phyloP scores from a whole-genome alignment of 2,113 vertebrate genomes.

The Malurus melanocephalus region DNA sequence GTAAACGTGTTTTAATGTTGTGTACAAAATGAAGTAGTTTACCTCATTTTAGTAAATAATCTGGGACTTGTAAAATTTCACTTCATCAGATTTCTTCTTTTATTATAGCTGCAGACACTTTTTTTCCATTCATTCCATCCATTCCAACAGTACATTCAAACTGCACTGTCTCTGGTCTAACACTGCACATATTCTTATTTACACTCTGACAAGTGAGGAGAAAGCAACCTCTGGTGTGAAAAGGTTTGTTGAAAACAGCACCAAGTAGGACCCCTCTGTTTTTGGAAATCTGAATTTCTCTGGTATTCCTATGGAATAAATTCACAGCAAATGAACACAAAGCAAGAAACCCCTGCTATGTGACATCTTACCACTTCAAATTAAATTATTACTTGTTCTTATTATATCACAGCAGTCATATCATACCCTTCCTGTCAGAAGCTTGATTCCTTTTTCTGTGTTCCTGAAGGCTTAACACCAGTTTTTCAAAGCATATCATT shows the following conservation, averaged over 20 bases:
- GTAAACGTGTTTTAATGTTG: neutral
- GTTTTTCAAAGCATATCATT: neutral
- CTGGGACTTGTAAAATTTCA: neutral
- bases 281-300: neutral
- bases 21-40: neutral
- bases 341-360: neutral
- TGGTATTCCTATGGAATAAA: neutral
- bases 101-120: neutral
- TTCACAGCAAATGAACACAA: neutral
- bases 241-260: neutral
- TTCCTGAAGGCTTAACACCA: neutral
- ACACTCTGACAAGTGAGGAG: neutral
- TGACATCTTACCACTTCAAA: neutral
- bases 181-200: neutral
- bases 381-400: neutral
- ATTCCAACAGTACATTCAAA: neutral
- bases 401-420: neutral
- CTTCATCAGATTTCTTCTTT: neutral
- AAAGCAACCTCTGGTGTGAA: neutral
- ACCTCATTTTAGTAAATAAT: neutral
- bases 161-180: neutral
- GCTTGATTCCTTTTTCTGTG: neutral
- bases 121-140: neutral
- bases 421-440: neutral
- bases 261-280: rapidly evolving